phyloP scores from a whole-genome alignment of 1,140 invertebrate genomes.

The Bombyx mandarina region DNA sequence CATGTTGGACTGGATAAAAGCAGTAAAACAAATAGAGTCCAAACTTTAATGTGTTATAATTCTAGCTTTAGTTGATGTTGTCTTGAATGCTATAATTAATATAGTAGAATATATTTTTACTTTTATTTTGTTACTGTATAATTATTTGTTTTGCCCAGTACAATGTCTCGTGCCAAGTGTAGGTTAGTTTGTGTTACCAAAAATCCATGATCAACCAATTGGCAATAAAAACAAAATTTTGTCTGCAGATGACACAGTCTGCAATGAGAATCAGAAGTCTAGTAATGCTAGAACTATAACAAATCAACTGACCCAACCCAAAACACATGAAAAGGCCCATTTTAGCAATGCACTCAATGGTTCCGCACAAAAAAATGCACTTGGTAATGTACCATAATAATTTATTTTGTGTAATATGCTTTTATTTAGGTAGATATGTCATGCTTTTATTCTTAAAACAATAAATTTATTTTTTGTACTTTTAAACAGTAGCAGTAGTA shows the following conservation, averaged over 20 bases:
- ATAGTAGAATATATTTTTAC: too few relatives aligned
- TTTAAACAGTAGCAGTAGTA: too few relatives aligned
- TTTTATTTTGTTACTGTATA: too few relatives aligned
- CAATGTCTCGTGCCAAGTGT: not conserved
- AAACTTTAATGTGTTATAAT: too few relatives aligned
- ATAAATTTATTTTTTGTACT: too few relatives aligned
- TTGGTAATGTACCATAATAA: conserved; percentile 42
- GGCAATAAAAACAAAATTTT: conserved; percentile 25
- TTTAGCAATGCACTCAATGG: conserved; percentile 54
- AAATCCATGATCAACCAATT: not conserved
- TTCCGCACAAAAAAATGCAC: conserved; percentile 48
- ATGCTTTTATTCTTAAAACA: too few relatives aligned
- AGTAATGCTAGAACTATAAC: conserved; percentile 34
- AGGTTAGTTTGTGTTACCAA: not conserved
- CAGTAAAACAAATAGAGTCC: too few relatives aligned
- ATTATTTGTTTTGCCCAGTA: too few relatives aligned
- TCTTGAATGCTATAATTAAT: too few relatives aligned
- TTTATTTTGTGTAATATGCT: not conserved
- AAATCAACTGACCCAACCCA: conserved; percentile 31
- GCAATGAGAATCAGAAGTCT: conserved; percentile 55
- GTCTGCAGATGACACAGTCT: conserved; percentile 62
- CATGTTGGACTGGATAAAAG: too few relatives aligned
- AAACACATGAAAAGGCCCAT: conserved; percentile 49
- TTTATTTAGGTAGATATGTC: too few relatives aligned
- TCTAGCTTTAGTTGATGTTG: too few relatives aligned